Evolutionary conservation across 2,113 vertebrate genomes (phyloP).

Genomic region (Cervus canadensis): DNA sequence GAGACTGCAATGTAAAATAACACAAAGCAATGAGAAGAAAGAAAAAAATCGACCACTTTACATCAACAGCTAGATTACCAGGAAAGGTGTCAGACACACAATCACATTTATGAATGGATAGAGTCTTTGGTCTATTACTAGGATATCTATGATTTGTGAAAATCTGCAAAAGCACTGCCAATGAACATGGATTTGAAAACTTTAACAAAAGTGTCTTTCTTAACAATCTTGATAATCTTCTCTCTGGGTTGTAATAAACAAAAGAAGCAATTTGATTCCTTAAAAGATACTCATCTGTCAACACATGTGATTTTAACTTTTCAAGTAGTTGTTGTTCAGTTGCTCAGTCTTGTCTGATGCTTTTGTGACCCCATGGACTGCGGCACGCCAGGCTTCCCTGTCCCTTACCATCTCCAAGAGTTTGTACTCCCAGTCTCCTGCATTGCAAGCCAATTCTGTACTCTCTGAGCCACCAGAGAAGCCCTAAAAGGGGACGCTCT

Average conservation of each 20-base stretch:
- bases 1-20: background rate
- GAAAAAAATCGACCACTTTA: background rate
- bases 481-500: background rate
- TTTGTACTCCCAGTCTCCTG: background rate
- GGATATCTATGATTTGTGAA: background rate
- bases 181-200: constrained; percentile 50
- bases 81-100: background rate
- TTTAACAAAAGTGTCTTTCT: constrained; percentile 32
- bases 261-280: constrained; percentile 48
- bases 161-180: background rate
- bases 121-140: background rate
- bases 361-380: background rate
- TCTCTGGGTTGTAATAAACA: constrained; percentile 55
- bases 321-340: background rate
- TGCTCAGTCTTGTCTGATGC: background rate
- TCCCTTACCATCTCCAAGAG: background rate
- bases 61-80: background rate
- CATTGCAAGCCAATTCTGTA: background rate
- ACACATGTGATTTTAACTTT: background rate
- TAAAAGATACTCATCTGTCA: background rate
- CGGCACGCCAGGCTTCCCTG: background rate
- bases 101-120: background rate
- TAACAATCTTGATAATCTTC: constrained; percentile 14
- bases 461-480: too few species aligned
- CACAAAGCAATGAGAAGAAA: background rate